These are phyloP conservation scores for Nibea coibor DNA, from an alignment of 2,113 vertebrate species.

Conservation along the genomic window DNA sequence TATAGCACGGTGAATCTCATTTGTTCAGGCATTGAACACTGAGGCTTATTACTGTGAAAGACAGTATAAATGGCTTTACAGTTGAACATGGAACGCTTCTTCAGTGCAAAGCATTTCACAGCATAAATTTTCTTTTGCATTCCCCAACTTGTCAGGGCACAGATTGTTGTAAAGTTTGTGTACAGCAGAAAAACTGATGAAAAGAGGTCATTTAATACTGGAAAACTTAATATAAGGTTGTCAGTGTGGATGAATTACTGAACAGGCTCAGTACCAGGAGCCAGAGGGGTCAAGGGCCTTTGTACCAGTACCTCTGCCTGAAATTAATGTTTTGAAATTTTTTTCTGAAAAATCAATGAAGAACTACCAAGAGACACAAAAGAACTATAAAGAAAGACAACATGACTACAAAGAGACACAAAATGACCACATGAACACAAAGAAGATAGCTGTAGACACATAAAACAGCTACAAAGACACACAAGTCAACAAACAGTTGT, in stretches of 20 bases:
- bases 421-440: neutral
- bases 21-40: slow-evolving; percentile 54
- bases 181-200: neutral
- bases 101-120: slow-evolving; percentile 7
- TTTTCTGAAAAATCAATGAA: neutral
- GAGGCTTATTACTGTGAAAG: slow-evolving; percentile 64
- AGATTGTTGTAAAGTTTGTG: neutral
- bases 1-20: slow-evolving; percentile 60
- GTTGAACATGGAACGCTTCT: slow-evolving; percentile 45
- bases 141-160: neutral
- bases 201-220: neutral
- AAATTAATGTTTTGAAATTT: neutral
- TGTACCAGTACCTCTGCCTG: neutral
- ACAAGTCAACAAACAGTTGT: neutral
- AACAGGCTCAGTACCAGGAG: neutral
- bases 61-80: slow-evolving; percentile 53
- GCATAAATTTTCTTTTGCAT: slow-evolving; percentile 29
- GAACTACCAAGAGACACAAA: neutral
- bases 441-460: no score
- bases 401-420: neutral
- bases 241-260: neutral
- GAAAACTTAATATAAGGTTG: neutral
- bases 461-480: neutral
- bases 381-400: neutral
- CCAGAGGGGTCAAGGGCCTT: neutral